Percentiles rank a stretch among this genome's conserved stretches.
phyloP scores from a whole-genome alignment of 2,797 vertebrate species.

The Tympanoctomys barrerae region DNA sequence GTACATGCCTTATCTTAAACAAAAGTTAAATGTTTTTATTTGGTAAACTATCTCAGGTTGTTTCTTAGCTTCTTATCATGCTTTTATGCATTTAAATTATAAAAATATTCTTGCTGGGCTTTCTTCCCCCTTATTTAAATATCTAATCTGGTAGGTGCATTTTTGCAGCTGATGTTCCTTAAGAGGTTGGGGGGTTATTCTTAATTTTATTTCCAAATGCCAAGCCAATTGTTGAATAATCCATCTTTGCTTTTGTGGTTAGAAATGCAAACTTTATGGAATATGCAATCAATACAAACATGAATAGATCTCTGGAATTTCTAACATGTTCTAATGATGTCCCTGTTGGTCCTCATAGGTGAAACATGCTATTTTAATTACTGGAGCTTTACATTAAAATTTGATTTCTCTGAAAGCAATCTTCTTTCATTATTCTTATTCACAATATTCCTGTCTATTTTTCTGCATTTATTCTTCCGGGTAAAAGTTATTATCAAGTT shows the following conservation, averaged over 20 bases:
- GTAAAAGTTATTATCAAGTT: constrained; percentile 75
- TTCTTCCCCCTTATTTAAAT: not conserved
- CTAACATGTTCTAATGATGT: constrained; percentile 42
- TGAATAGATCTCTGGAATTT: not conserved
- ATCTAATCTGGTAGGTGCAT: constrained; percentile 33
- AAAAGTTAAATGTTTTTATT: constrained; percentile 50
- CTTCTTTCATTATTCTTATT: constrained; percentile 54
- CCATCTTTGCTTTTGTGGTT: constrained; percentile 51
- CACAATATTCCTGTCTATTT: constrained; percentile 49
- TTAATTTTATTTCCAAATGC: constrained; percentile 76
- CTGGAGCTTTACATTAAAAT: constrained; percentile 47
- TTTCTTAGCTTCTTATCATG: not conserved
- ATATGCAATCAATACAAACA: not conserved
- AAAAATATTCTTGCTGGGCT: not conserved
- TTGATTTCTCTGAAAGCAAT: constrained; percentile 52
- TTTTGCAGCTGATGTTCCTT: constrained; percentile 60
- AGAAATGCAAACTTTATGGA: constrained; percentile 44
- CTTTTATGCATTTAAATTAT: not conserved
- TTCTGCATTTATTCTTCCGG: constrained; percentile 60
- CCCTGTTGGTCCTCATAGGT: not conserved
- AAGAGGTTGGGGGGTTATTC: constrained; percentile 38
- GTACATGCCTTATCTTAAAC: not conserved
- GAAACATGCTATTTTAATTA: constrained; percentile 63
- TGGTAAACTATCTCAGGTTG: not conserved
- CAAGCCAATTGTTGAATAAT: constrained; percentile 74